Conservation (phyloP, 2,888 invertebrate species). For the Aphrophora alni region DNA sequence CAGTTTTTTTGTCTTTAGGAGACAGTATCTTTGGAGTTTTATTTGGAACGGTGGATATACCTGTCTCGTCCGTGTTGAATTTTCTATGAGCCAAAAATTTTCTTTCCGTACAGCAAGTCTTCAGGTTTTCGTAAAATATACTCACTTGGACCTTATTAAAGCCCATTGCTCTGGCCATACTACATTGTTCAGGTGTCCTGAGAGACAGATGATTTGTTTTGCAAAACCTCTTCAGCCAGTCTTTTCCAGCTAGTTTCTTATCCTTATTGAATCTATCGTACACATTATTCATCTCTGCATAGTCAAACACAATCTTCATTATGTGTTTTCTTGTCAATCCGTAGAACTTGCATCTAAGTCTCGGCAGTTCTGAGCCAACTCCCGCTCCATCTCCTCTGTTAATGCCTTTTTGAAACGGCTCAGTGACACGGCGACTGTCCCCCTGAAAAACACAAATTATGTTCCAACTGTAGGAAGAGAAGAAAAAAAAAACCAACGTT, state of each 20-base stretch:
- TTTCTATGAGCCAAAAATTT: background rate
- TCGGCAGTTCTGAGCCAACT: background rate
- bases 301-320: background rate
- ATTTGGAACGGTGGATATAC: background rate
- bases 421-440: background rate
- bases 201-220: background rate
- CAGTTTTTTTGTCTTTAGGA: background rate
- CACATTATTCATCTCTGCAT: too few relatives aligned
- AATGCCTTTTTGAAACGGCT: background rate
- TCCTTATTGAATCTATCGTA: too few relatives aligned
- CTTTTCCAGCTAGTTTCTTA: background rate
- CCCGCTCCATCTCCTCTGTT: background rate
- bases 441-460: background rate
- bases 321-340: background rate
- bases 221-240: background rate
- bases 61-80: background rate
- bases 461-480: background rate
- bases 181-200: background rate
- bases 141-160: background rate
- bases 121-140: background rate
- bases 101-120: background rate
- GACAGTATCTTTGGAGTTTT: background rate
- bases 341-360: background rate
- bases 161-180: background rate
- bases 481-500: background rate